Percentiles rank a stretch among this genome's conserved stretches.
phyloP scores from a whole-genome alignment of 2,797 vertebrate genomes.

The Poeciliopsis infans region DNA sequence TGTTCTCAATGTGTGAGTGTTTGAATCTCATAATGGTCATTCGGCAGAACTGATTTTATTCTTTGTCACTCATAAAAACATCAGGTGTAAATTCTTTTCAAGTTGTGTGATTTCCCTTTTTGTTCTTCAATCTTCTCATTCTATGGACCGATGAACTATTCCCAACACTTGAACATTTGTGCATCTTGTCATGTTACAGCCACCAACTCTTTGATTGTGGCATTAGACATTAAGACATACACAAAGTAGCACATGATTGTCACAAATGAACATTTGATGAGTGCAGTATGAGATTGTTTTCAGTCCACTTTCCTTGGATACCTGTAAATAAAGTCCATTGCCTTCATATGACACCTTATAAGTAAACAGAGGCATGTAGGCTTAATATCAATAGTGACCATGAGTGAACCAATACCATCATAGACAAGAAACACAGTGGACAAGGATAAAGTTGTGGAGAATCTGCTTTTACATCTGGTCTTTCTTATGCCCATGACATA shows the following conservation, averaged over 20 bases:
- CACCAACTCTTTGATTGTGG: background rate
- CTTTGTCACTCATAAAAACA: conserved; percentile 44
- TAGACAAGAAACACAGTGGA: background rate
- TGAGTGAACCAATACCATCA: background rate
- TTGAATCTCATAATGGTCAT: conserved; percentile 61
- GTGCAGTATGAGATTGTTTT: background rate
- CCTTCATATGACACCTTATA: background rate
- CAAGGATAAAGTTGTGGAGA: background rate
- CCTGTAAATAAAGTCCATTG: background rate
- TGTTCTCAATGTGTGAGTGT: conserved; percentile 73
- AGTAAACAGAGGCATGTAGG: background rate
- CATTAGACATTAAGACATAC: background rate
- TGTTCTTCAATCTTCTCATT: conserved; percentile 24
- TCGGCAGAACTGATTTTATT: conserved; percentile 61
- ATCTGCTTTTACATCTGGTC: background rate
- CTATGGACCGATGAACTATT: conserved; percentile 3
- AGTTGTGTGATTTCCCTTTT: conserved; percentile 14
- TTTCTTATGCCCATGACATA: background rate
- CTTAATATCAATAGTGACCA: background rate
- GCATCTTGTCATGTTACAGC: background rate
- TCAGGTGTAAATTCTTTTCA: conserved; percentile 44
- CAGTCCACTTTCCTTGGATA: background rate
- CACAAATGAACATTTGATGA: background rate
- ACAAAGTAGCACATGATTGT: background rate
- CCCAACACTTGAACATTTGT: background rate